Conservation (phyloP, 2,113 vertebrate genomes). For the Sapajus apella region DNA sequence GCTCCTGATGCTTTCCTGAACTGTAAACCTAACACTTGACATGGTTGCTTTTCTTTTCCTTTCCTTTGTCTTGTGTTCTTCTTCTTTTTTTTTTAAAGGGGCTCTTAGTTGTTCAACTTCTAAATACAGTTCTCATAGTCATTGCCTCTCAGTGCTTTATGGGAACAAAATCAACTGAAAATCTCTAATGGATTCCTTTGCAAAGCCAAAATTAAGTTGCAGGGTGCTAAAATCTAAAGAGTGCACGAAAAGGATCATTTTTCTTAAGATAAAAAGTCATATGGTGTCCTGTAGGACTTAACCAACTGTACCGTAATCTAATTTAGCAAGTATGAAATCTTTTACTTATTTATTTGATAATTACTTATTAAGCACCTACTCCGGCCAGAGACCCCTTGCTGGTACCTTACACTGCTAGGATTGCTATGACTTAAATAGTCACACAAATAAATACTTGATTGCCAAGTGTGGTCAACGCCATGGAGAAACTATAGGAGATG, state of each 20-base stretch:
- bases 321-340: background rate
- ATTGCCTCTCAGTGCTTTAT: background rate
- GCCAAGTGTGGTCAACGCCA: fast-evolving
- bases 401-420: background rate
- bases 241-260: constrained; percentile 11
- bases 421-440: background rate
- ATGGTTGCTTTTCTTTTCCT: background rate
- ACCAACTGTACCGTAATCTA: background rate
- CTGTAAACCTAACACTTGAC: background rate
- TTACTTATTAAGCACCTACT: background rate
- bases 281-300: background rate
- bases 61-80: background rate
- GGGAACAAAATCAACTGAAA: background rate
- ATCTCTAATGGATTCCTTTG: background rate
- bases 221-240: constrained; percentile 6
- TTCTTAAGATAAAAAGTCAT: constrained; percentile 34
- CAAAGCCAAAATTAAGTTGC: background rate
- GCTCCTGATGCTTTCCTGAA: background rate
- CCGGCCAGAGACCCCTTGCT: background rate
- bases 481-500: fast-evolving
- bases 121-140: background rate
- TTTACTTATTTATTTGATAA: background rate
- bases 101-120: background rate
- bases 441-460: background rate
- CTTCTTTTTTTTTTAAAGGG: background rate